Percentiles rank a stretch among this genome's conserved stretches.
These are phyloP conservation scores for Bagarius yarrelli DNA, from an alignment of 2,113 vertebrate species.

Conservation along the genomic window DNA sequence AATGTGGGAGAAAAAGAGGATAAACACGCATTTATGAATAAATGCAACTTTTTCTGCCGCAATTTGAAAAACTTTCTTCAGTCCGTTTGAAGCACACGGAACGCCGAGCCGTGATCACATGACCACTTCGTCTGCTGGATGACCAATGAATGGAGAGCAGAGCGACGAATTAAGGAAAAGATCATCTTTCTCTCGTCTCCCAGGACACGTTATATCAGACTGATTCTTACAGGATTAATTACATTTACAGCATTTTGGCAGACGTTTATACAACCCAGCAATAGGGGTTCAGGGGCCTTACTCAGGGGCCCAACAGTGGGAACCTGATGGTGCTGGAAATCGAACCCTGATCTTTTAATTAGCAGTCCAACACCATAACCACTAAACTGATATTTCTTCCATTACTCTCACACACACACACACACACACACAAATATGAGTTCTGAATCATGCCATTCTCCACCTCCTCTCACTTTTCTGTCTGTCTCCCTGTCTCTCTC, in stretches of 20 bases:
- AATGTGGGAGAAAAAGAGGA: background rate
- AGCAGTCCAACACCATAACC: no score
- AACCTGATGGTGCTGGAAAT: no score
- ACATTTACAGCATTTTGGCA: no score
- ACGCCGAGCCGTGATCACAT: background rate
- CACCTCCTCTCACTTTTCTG: background rate
- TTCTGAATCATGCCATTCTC: no score
- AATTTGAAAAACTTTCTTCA: background rate
- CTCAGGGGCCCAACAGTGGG: no score
- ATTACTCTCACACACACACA: no score
- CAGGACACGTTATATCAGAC: background rate
- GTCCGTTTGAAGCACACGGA: background rate
- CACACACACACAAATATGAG: no score
- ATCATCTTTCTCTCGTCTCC: background rate
- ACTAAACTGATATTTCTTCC: no score
- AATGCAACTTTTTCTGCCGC: background rate
- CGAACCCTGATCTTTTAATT: no score
- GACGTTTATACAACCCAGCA: no score
- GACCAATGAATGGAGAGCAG: background rate
- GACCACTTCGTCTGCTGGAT: background rate
- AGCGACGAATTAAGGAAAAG: background rate
- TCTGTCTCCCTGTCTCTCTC: background rate
- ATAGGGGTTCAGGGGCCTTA: no score
- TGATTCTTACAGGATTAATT: background rate
- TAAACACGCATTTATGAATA: background rate